Conservation (phyloP, 2,113 vertebrate genomes). For the Otocyon megalotis region DNA sequence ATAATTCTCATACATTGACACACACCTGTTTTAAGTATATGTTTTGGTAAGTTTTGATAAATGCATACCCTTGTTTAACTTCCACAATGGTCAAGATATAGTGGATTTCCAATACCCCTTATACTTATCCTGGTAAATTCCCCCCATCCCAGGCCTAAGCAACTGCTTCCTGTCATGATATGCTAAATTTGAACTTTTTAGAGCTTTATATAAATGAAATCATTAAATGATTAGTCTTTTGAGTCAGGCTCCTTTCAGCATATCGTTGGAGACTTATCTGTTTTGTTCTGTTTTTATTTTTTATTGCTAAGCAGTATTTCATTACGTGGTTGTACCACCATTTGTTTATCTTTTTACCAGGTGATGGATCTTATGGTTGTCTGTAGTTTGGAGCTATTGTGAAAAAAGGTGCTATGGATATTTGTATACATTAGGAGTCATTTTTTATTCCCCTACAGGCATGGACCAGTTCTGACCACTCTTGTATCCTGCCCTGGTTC, state of each 20-base stretch:
- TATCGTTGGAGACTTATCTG: background rate
- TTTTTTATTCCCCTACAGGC: background rate
- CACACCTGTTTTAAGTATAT: background rate
- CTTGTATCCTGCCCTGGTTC: background rate
- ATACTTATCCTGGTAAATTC: background rate
- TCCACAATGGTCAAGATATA: background rate
- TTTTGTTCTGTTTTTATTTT: background rate
- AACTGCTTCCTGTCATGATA: slow-evolving; percentile 49
- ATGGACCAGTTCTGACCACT: background rate
- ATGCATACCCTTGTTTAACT: background rate
- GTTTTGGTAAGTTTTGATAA: slow-evolving; percentile 35
- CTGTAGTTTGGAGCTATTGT: slow-evolving; percentile 41
- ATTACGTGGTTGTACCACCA: background rate
- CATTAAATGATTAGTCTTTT: slow-evolving; percentile 52
- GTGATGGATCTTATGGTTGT: background rate
- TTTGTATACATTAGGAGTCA: background rate
- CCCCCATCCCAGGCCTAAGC: background rate
- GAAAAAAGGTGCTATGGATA: background rate
- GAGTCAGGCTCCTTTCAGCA: slow-evolving; percentile 54
- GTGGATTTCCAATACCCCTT: background rate
- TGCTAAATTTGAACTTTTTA: slow-evolving; percentile 26
- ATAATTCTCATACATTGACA: background rate
- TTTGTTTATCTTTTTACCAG: background rate
- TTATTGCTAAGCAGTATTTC: slow-evolving; percentile 28
- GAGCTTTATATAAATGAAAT: slow-evolving; percentile 32